Evolutionary conservation across 2,888 invertebrate genomes (phyloP), one percentile per base, ranked within the genome.

Genomic region (Piscicola geometra): DNA sequence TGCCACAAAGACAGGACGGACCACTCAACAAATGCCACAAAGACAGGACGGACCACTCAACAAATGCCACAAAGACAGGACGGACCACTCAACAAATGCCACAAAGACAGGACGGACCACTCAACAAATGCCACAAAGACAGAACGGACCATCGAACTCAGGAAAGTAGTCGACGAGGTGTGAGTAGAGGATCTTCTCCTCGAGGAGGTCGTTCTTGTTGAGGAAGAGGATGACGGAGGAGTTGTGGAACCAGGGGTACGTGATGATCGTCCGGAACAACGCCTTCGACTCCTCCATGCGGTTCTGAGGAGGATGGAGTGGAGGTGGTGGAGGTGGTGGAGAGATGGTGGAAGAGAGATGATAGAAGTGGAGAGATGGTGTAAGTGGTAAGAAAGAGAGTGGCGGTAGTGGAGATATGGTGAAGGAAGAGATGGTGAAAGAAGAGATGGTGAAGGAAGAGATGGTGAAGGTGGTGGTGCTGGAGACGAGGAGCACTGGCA

Each of bases 221-320:
- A 99, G 91, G 89, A 99, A 99, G 85, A 99, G 90, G 88, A 99
- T 99, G 85, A 99, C 98, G 82, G 99, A 99, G 84, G 98, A 98
- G 88, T 99, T 97, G 88, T 98, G 97, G 90, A 99, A 99, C 99
- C 99, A 99, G 83, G 99, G 99, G 89, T 99, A 99, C 87, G 98
- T 99, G 89, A 99, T 99, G 89, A 99, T 99, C 86, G 99, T 99
- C 90, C 97, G 95, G 90, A 99, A 99, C 89, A 99, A 90, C 87
- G 99, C 99, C 90, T 99, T 99, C 83, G 97, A 97, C 89, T 99
- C 99, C 87, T 99, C 99, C 99, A 99, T 99, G 89, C 99, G 97
- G 89, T 99, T 99, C 98, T 83, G 81, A 36, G 69, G 50, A 71
- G 79, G 47, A 78, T 50, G 25, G 25, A 12, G 12, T 21, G 25